These are phyloP conservation scores for Lycocerus yunnanus DNA, from an alignment of 2,888 invertebrate genomes.

Conservation along the genomic window DNA sequence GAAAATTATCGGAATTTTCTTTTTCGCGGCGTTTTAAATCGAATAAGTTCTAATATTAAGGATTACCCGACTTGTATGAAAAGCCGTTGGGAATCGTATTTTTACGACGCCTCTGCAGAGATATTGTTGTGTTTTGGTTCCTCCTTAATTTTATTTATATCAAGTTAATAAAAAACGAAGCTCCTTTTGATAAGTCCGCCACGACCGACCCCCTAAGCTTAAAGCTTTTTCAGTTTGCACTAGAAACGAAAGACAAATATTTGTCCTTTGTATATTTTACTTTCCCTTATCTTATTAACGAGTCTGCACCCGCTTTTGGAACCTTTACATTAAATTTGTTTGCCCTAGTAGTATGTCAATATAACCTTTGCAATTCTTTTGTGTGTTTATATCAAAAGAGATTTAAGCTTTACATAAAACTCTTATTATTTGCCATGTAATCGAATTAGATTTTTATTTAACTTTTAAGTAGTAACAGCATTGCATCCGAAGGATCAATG, in stretches of 20 bases:
- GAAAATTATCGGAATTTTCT: not conserved
- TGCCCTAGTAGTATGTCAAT: slow-evolving; percentile 26
- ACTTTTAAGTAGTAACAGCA: not conserved
- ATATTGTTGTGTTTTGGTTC: not conserved
- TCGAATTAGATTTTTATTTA: not conserved
- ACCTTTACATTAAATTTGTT: slow-evolving; percentile 30
- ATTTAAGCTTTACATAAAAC: not conserved
- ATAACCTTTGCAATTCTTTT: slow-evolving; percentile 22
- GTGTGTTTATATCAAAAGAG: slow-evolving; percentile 24
- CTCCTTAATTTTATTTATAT: slow-evolving; percentile 22
- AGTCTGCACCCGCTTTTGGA: slow-evolving; percentile 28
- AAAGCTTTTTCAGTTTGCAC: slow-evolving; percentile 20
- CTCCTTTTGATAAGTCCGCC: slow-evolving; percentile 14
- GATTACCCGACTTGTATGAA: slow-evolving; percentile 9
- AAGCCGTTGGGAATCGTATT: not conserved
- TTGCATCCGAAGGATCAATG: not conserved
- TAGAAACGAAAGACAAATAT: slow-evolving; percentile 37
- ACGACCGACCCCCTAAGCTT: slow-evolving; percentile 8
- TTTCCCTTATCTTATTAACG: slow-evolving; percentile 40
- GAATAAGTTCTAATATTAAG: slow-evolving; percentile 17
- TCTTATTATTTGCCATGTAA: not conserved
- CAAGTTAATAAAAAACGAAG: slow-evolving; percentile 22
- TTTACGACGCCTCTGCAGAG: not conserved
- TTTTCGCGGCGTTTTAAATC: slow-evolving; percentile 13
- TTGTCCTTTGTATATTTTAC: slow-evolving; percentile 38